Conservation (phyloP, 2,888 invertebrate species). For the Noctua comes region DNA sequence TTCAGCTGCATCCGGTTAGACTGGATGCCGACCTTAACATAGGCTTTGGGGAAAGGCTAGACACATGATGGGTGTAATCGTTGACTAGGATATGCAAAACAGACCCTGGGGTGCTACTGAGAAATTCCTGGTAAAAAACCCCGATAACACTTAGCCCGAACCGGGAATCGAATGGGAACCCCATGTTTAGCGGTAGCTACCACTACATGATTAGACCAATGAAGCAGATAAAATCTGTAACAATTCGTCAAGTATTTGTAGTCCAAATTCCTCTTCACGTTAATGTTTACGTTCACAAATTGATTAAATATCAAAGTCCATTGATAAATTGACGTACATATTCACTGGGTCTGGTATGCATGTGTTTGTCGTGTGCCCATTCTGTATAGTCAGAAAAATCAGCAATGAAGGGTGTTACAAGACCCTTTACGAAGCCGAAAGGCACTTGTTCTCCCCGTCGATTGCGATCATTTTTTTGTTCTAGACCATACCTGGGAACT, state of each 20-base stretch:
- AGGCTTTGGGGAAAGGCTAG: too few species aligned
- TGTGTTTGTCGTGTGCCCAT: conserved; percentile 31
- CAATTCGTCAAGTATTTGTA: neutral
- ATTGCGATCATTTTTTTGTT: too few species aligned
- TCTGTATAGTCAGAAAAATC: neutral
- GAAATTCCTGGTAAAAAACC: neutral
- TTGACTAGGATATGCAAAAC: neutral
- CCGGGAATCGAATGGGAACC: neutral
- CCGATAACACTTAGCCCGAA: neutral
- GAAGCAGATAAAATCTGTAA: neutral
- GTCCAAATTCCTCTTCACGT: conserved; percentile 5
- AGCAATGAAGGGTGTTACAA: too few species aligned
- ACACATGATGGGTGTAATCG: neutral
- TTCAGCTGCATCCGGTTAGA: too few species aligned
- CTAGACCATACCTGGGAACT: too few species aligned
- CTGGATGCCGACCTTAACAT: too few species aligned
- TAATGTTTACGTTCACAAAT: conserved; percentile 23
- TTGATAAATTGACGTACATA: conserved; percentile 52
- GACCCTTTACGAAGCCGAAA: neutral
- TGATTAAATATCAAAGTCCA: conserved; percentile 57
- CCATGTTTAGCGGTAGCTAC: too few species aligned
- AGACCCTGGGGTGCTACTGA: neutral
- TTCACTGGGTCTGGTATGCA: conserved; percentile 24
- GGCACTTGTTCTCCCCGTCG: too few species aligned
- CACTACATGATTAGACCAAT: neutral